phyloP scores from a whole-genome alignment of 1,140 invertebrate genomes.

The Panulirus ornatus region DNA sequence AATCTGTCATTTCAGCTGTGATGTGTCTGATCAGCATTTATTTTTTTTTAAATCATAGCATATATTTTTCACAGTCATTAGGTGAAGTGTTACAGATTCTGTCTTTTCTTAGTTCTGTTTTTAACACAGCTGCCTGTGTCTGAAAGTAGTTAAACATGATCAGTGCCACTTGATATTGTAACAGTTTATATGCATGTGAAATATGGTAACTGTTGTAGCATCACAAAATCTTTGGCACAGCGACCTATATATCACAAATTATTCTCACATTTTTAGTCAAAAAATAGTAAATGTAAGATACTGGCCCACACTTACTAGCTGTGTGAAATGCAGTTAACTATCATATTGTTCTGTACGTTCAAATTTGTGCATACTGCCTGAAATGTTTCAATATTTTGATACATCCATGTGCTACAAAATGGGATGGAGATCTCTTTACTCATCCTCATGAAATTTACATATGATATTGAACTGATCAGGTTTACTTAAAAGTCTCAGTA shows the following conservation, averaged over 20 bases:
- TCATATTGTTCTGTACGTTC: too few species aligned
- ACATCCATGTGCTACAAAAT: neutral
- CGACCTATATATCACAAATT: too few species aligned
- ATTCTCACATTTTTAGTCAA: too few species aligned
- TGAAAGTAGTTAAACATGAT: neutral
- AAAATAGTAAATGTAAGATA: too few species aligned
- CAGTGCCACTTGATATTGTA: neutral
- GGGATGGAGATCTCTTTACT: neutral
- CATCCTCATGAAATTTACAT: neutral
- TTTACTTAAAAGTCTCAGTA: neutral
- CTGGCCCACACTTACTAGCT: too few species aligned
- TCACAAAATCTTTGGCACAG: too few species aligned
- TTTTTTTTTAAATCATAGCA: too few species aligned
- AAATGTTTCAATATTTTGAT: too few species aligned
- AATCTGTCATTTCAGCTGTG: neutral
- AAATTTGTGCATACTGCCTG: too few species aligned
- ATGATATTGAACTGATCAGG: neutral
- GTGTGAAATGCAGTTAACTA: too few species aligned
- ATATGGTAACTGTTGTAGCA: too few species aligned
- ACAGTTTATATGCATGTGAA: neutral
- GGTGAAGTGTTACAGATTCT: neutral
- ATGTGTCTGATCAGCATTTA: neutral
- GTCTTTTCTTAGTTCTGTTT: neutral
- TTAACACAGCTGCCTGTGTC: neutral
- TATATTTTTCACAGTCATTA: too few species aligned